Evolutionary conservation across 2,113 vertebrate genomes (phyloP), one percentile per base, ranked within the genome.

Genomic region (Riparia riparia): DNA sequence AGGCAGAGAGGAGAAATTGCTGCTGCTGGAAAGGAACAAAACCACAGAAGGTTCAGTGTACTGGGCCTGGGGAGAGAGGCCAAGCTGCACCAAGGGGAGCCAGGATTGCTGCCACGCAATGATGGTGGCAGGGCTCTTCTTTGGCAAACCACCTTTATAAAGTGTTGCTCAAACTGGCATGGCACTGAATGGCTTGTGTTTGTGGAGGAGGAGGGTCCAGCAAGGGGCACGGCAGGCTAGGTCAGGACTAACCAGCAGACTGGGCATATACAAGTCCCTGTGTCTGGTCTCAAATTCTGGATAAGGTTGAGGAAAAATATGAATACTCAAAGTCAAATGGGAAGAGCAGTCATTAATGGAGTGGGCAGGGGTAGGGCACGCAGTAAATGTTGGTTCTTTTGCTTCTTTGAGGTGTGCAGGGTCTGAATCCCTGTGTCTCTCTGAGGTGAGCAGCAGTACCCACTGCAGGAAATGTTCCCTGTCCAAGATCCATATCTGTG

Each of bases 401-500:
- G 21, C n/a, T 72, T 51, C 20, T 16, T 47, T 1, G 9, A 31
- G 32, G 6, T 1, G 0, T 5, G 6, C 2, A 1, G 8, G 20
- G 12, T 15, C 69, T 17, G 7, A 17, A 24, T 45, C 24, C 8
- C 25, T 39, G 21, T 45, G 41, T 76, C 34, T 3, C 0, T 3
- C 21, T 3, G 1, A 25, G 10, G 12, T 31, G 25, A 45, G 32
- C 25, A 32, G 16, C 8, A 7, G 29, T 17, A 15, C 18, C 3
- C 14, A 2, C 42, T 34, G 39, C 45, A 53, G 17, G 31, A 81
- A 89, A 17, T 19, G 25, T 21, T 78, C 29, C 24, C 49, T 10
- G 21, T 20, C 66, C 66, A n/a, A 9, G 0, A 2, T 10, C 17
- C 0, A 0, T 14, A 12, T 47, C 41, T 56, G 3, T 7, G 9